phyloP scores from a whole-genome alignment of 1,140 invertebrate species.

The Eriosoma lanigerum region DNA sequence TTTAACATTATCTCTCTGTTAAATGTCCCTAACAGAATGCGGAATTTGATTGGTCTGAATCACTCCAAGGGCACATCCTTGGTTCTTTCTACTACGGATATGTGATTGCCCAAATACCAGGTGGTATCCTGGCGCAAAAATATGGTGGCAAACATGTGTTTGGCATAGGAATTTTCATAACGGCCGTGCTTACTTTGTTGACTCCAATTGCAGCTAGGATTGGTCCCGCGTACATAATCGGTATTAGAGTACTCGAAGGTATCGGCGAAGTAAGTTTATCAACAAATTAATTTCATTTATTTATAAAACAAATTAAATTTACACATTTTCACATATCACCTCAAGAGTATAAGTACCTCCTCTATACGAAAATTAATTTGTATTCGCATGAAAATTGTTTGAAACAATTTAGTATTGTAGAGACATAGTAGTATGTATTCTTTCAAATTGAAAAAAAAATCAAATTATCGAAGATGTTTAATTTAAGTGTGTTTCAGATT shows the following conservation, averaged over 20 bases:
- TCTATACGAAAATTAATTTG: no score
- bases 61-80: constrained; percentile 65
- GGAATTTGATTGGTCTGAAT: constrained; percentile 67
- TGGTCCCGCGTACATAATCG: constrained; percentile 58
- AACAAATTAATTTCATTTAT: no score
- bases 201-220: constrained; percentile 57
- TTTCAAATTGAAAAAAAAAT: no score
- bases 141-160: constrained; percentile 63
- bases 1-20: no score
- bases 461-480: no score
- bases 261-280: constrained; percentile 62
- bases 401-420: no score
- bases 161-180: constrained; percentile 61
- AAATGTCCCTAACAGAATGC: constrained; percentile 53
- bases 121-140: constrained; percentile 64
- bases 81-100: constrained; percentile 67
- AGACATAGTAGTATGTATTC: no score
- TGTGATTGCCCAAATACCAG: constrained; percentile 66
- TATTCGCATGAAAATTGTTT: no score
- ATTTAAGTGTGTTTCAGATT: no score
- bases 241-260: constrained; percentile 63
- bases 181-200: constrained; percentile 60
- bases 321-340: no score
- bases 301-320: no score
- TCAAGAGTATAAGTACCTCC: no score